Evolutionary conservation across 2,113 vertebrate species (phyloP), one percentile per base, ranked within the genome.

Genomic region (Crotalus viridis): DNA sequence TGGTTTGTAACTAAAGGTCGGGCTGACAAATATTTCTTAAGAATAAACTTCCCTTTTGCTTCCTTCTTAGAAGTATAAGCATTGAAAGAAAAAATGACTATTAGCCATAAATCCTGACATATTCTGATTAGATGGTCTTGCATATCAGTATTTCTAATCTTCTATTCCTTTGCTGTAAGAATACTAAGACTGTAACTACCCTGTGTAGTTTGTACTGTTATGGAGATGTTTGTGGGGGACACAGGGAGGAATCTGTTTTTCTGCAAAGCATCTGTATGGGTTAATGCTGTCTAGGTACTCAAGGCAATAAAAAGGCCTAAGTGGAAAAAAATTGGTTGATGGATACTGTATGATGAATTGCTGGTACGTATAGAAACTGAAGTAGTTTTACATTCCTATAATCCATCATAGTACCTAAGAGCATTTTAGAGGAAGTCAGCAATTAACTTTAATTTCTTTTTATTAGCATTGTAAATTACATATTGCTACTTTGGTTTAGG

Each of bases 321-420:
- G 19, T 59, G 5, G 74, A 43, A 54, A 86, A 33, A 85, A 91
- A 8, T 17, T 61, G 51, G 74, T 0, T 96, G 39, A 89, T 89
- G 92, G 56, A 69, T 69, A 33, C 28, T 0, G 0, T 15, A 59
- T 74, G 61, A 85, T 1, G 5, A 89, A 69, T 52, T 55, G 51
- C 26, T 91, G 51, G 59, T 87, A 5, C 12, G 1, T 74, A n/a
- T 88, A 92, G 15, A 56, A 56, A 26, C 4, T 17, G 57, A n/a
- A 92, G 69, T 64, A 85, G 91, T 93, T 26, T 89, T 57, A 88
- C 48, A 48, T 69, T 48, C 56, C 94, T 93, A 92, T 93, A 95
- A n/a, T 94, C 48, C 88, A 95, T 91, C 92, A 89, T 33, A 94
- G 19, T 17, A 95, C 95, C 96, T 95, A 88, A 94, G 94, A 92